Conservation (phyloP, 2,113 vertebrate genomes). For the Malurus elegans region DNA sequence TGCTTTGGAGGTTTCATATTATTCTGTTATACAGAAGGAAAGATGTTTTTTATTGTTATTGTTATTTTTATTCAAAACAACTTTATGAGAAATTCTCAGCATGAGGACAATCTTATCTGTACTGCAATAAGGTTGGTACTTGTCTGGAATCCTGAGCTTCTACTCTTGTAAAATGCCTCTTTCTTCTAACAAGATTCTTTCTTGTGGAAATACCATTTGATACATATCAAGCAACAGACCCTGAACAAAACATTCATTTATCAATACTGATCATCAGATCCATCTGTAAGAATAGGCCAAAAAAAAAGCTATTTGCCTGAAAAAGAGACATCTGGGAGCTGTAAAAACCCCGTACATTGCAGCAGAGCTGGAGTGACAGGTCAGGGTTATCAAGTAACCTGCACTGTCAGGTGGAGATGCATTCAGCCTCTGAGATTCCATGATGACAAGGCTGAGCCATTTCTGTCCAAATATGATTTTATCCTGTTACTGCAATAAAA, state of each 20-base stretch:
- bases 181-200: background rate
- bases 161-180: background rate
- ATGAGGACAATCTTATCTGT: background rate
- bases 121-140: background rate
- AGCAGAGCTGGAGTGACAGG: background rate
- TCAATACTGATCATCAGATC: background rate
- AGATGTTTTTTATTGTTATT: background rate
- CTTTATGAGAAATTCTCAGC: slow-evolving; percentile 14
- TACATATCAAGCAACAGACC: background rate
- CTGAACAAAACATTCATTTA: background rate
- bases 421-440: background rate
- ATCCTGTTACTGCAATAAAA: background rate
- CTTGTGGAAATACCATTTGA: background rate
- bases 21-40: background rate
- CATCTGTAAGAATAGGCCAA: background rate
- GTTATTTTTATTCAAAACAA: slow-evolving; percentile 16
- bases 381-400: background rate
- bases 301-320: background rate
- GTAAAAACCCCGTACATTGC: rapidly evolving
- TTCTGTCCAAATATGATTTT: background rate
- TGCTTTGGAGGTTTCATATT: slow-evolving; percentile 16
- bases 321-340: background rate
- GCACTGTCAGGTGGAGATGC: rapidly evolving
- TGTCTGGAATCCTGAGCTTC: background rate
- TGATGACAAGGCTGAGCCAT: background rate